Evolutionary conservation across 1,140 invertebrate species (phyloP), one percentile per base, ranked within the genome.

Genomic region (Drosophila murphyi): DNA sequence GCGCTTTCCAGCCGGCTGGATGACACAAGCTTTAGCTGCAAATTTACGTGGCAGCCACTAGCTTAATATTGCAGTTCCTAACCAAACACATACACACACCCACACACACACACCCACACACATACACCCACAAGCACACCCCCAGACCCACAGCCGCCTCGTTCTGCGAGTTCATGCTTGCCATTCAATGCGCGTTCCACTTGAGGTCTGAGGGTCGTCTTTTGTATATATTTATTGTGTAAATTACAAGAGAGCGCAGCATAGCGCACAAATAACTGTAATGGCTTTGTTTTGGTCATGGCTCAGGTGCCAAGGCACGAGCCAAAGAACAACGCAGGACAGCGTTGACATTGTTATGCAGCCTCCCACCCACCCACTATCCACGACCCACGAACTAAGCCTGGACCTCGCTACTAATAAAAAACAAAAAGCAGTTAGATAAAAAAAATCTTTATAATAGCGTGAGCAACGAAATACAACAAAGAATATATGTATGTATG

Each of bases 201-300:
- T 65, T 57, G 55, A 60, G 51, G 59, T 47, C 7, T 57, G 54
- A 48, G 63, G 56, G 72, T 76, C 64, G 83, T 67, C 76, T 80
- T 89, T 88, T 89, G 83, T 88, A 75, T 80, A 83, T 82, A 79
- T 88, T 88, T 88, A 88, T 83, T 87, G 83, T 89, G 73, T 83
- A 89, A 88, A 88, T 88, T 89, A 83, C 76, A 80, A 79, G 72
- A 74, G 67, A 87, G 83, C 79, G 83, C 78, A 76, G 68, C 82
- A 88, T 88, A 79, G 80, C 78, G 80, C 82, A 88, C 80, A 88
- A 88, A 88, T 89, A 88, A 88, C 69, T 74, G 83, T 88, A 88
- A 88, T 88, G 85, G 83, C 85, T 88, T 88, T 88, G 83, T 88
- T 88, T 88, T 88, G 83, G 73, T 69, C 76, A 87, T 79, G 83